Evolutionary conservation across 2,888 invertebrate genomes (phyloP).

Genomic region (Cryptophagus acutangulus): DNA sequence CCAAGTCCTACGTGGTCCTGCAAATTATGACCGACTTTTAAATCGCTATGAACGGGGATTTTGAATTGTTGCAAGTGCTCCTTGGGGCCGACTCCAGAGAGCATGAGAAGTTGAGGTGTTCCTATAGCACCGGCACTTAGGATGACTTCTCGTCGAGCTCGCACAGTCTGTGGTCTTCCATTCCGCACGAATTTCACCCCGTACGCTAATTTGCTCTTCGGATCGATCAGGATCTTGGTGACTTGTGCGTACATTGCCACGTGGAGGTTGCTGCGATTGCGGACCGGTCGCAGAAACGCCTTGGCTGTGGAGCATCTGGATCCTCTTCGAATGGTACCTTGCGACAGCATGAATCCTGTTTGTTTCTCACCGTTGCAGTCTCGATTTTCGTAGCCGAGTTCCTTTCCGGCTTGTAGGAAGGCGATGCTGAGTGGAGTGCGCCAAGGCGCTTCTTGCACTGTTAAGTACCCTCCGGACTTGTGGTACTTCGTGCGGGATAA

Average conservation of each 20-base stretch:
- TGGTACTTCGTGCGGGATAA: conserved; percentile 71
- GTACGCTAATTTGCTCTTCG: conserved; percentile 62
- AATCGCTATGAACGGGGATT: conserved; percentile 68
- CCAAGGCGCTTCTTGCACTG: conserved; percentile 83
- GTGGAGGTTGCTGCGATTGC: conserved; percentile 72
- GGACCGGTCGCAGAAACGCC: conserved; percentile 77
- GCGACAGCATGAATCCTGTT: conserved; percentile 82
- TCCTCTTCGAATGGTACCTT: conserved; percentile 66
- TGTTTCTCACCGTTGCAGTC: conserved; percentile 80
- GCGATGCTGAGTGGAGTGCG: conserved; percentile 75
- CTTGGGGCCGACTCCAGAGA: conserved; percentile 81
- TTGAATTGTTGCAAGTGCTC: conserved; percentile 67
- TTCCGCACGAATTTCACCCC: conserved; percentile 71
- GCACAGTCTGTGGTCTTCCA: conserved; percentile 59
- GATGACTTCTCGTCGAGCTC: conserved; percentile 75
- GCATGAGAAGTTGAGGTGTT: conserved; percentile 84
- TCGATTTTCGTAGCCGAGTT: conserved; percentile 74
- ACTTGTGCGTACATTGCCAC: conserved; percentile 74
- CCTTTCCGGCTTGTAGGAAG: conserved; percentile 75
- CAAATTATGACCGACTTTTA: conserved; percentile 77
- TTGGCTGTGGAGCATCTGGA: conserved; percentile 84
- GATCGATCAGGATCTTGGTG: conserved; percentile 62
- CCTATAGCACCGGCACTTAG: conserved; percentile 84
- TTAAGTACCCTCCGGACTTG: conserved; percentile 71
- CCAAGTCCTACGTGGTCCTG: conserved; percentile 87